Evolutionary conservation across 2,113 vertebrate genomes (phyloP).

Genomic region (Peromyscus maniculatus): DNA sequence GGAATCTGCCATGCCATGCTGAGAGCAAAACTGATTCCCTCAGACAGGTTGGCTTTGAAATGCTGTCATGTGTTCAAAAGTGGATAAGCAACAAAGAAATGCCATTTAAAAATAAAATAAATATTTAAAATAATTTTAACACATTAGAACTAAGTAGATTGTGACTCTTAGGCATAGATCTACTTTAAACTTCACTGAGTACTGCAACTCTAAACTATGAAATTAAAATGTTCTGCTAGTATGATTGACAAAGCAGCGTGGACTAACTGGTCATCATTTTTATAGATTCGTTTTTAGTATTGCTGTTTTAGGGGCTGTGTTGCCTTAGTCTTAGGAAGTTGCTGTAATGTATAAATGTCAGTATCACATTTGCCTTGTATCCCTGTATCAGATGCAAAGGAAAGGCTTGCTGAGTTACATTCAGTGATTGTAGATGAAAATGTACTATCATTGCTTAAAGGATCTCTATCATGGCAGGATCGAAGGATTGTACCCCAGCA

Average conservation of each 20-base stretch:
- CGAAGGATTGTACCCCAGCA: background rate
- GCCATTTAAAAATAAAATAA: background rate
- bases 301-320: background rate
- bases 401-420: background rate
- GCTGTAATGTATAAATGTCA: background rate
- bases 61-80: conserved; percentile 14
- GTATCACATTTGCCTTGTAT: background rate
- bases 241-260: background rate
- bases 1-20: background rate
- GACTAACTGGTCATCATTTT: background rate
- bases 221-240: background rate
- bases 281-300: conserved; percentile 30
- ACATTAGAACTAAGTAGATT: background rate
- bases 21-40: background rate
- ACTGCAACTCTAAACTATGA: background rate
- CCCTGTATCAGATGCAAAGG: background rate
- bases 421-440: conserved; percentile 14
- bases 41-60: background rate
- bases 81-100: conserved; percentile 29
- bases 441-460: background rate
- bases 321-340: background rate
- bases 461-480: background rate
- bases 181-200: background rate
- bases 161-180: background rate
- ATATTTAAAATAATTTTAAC: conserved; percentile 28